phyloP scores from a whole-genome alignment of 30 jellyfish, hydroid and myxozoan species.

The Pseudorhiza aurosa region DNA sequence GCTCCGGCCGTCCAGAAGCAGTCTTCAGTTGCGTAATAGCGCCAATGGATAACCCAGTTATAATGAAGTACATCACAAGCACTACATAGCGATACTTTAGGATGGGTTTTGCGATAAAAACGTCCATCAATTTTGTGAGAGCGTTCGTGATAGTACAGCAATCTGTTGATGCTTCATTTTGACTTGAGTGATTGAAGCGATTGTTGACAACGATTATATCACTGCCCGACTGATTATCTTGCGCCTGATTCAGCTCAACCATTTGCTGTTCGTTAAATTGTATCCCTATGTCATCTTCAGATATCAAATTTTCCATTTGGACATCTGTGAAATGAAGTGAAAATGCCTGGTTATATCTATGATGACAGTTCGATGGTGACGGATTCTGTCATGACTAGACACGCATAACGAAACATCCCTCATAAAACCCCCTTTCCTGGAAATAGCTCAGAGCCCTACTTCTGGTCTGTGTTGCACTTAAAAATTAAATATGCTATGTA shows the following conservation, averaged over 20 bases:
- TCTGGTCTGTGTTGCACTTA: too few species aligned
- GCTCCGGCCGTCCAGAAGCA: conserved; percentile 78
- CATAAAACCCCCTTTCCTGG: too few species aligned
- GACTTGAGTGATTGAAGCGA: not conserved
- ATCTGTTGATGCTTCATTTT: not conserved
- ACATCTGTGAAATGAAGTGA: conserved; percentile 2
- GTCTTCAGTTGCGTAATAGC: conserved; percentile 54
- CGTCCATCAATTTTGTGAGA: conserved; percentile 33
- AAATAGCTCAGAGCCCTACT: too few species aligned
- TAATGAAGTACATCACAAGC: conserved; percentile 9
- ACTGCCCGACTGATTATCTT: not conserved
- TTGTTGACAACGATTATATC: not conserved
- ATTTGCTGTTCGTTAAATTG: not conserved
- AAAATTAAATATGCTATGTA: too few species aligned
- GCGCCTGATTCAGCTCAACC: not conserved
- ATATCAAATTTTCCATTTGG: conserved; percentile 7
- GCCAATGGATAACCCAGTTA: conserved; percentile 37
- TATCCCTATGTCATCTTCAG: conserved; percentile 30
- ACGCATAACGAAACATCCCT: too few species aligned
- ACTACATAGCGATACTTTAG: conserved; percentile 39
- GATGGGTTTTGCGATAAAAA: conserved; percentile 54
- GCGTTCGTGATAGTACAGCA: conserved; percentile 62
- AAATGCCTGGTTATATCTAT: not conserved
- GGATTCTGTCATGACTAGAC: too few species aligned
- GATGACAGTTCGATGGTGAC: too few species aligned